Evolutionary conservation across 1,140 invertebrate species (phyloP).

Genomic region (Penaeus chinensis): DNA sequence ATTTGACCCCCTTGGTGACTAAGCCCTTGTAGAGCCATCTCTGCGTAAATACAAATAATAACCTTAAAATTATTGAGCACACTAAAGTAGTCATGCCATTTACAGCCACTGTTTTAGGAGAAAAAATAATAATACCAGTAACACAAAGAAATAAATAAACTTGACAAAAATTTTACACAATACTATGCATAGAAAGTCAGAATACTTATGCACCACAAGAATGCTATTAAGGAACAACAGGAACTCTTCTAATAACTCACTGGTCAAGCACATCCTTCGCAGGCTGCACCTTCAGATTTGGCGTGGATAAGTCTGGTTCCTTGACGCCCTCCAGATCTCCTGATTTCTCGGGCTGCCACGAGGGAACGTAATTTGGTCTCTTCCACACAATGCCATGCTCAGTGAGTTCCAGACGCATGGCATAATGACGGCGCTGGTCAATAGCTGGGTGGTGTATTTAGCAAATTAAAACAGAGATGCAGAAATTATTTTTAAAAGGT

Average conservation of each 20-base stretch:
- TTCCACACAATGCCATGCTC: constrained; percentile 41
- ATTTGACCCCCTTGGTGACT: too few species aligned
- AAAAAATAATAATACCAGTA: too few species aligned
- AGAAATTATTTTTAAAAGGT: background rate
- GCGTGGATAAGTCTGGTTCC: background rate
- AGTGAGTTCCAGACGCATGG: constrained; percentile 41
- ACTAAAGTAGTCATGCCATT: too few species aligned
- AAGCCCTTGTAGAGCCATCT: too few species aligned
- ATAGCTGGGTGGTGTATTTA: background rate
- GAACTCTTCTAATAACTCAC: constrained; percentile 4
- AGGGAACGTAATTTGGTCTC: constrained; percentile 29
- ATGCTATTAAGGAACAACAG: background rate
- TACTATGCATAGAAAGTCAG: too few species aligned
- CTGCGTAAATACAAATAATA: too few species aligned
- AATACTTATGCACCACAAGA: background rate
- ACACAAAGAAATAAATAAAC: too few species aligned
- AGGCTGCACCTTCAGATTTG: background rate
- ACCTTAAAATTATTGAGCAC: too few species aligned
- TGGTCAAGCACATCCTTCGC: background rate
- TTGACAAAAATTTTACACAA: too few species aligned
- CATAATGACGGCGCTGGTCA: constrained; percentile 22
- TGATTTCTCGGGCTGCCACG: constrained; percentile 37
- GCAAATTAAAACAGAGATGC: background rate
- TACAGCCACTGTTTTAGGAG: too few species aligned
- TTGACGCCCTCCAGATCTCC: constrained; percentile 18